Percentiles rank a stretch among this genome's conserved stretches.
phyloP scores from a whole-genome alignment of 1,140 invertebrate genomes.

The Meloidogyne hapla region DNA sequence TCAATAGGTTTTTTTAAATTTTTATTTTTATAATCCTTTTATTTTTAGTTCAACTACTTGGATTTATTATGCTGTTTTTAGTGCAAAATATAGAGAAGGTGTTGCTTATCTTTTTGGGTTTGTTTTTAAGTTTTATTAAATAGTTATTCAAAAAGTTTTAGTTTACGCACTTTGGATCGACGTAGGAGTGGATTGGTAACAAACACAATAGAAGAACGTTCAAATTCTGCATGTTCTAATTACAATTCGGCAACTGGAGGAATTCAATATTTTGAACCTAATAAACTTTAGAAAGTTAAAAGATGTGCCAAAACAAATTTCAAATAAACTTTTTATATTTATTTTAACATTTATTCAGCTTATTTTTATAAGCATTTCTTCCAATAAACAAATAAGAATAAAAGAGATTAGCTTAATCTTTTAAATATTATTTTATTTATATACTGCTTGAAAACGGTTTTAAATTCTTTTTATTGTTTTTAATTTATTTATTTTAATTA shows the following conservation, averaged over 20 bases:
- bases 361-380: slow-evolving; percentile 6
- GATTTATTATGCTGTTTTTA: slow-evolving; percentile 45
- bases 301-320: no score
- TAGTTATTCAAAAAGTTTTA: background rate
- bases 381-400: slow-evolving; percentile 4
- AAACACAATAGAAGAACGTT: background rate
- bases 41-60: slow-evolving; percentile 38
- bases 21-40: background rate
- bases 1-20: slow-evolving; percentile 25
- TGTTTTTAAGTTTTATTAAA: background rate
- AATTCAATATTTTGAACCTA: background rate
- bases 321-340: background rate
- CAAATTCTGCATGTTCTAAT: background rate
- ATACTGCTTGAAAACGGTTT: no score
- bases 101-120: slow-evolving; percentile 33
- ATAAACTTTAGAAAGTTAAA: background rate
- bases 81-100: slow-evolving; percentile 44
- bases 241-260: background rate
- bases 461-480: no score
- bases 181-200: background rate
- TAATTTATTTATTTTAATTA: no score
- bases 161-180: background rate
- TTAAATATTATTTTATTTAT: background rate
- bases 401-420: background rate
- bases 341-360: slow-evolving; percentile 1